Evolutionary conservation across 2,888 invertebrate species (phyloP).

Genomic region (Phortica magna): DNA sequence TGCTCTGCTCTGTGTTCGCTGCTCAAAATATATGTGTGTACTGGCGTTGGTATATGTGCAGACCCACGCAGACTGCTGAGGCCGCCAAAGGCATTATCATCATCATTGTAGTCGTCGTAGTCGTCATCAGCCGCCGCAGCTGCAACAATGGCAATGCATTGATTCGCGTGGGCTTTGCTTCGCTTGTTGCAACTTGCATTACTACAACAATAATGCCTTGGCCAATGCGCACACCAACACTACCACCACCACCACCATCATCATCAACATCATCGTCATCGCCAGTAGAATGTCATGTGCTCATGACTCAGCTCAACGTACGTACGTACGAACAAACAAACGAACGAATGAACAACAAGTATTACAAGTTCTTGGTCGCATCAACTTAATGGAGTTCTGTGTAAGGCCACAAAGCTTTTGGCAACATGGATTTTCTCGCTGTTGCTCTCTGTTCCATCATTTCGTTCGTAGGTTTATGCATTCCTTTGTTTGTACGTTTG

Average conservation of each 20-base stretch:
- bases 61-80: neutral
- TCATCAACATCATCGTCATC: slow-evolving; percentile 21
- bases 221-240: slow-evolving; percentile 31
- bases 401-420: slow-evolving; percentile 50
- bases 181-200: slow-evolving; percentile 3
- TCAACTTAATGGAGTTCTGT: slow-evolving; percentile 69
- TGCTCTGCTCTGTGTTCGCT: neutral
- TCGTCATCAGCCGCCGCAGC: slow-evolving; percentile 34
- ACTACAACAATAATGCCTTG: neutral
- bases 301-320: too few relatives aligned
- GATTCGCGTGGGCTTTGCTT: slow-evolving; percentile 29
- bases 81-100: slow-evolving; percentile 28
- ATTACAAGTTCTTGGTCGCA: slow-evolving; percentile 60
- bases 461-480: neutral
- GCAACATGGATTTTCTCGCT: slow-evolving; percentile 63
- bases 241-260: slow-evolving; percentile 25
- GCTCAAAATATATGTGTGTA: neutral
- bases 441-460: neutral
- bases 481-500: neutral
- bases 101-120: neutral
- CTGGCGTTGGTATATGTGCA: neutral
- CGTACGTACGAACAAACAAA: slow-evolving; percentile 61
- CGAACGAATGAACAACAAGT: slow-evolving; percentile 44
- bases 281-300: slow-evolving; percentile 23
- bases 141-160: slow-evolving; percentile 40